These are phyloP conservation scores for Cynoglossus semilaevis DNA, from an alignment of 2,113 vertebrate genomes.

Conservation along the genomic window DNA sequence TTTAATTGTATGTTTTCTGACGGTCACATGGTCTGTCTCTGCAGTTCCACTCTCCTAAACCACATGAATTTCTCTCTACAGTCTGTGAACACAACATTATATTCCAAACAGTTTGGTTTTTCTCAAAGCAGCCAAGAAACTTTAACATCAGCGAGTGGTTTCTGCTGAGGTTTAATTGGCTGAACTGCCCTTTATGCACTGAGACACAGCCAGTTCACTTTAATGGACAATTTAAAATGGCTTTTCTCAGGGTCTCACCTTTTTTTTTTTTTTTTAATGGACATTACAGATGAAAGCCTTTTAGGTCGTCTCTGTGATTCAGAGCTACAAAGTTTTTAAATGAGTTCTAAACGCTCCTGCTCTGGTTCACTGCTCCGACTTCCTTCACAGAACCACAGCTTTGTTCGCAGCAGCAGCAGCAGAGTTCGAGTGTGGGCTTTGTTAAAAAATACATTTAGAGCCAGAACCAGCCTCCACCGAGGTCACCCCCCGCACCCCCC, in stretches of 20 bases:
- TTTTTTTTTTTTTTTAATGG: conserved; percentile 45
- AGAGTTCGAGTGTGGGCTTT: neutral
- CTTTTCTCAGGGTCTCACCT: conserved; percentile 34
- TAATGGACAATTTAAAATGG: conserved; percentile 46
- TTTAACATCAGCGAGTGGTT: conserved; percentile 50
- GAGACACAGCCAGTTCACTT: conserved; percentile 16
- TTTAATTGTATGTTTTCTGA: too few relatives aligned
- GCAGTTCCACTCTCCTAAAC: too few relatives aligned
- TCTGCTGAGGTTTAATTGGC: conserved; percentile 59
- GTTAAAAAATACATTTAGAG: neutral
- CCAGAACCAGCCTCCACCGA: too few relatives aligned
- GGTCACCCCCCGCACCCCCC: too few relatives aligned
- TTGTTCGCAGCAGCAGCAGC: neutral
- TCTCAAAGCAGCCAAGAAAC: conserved; percentile 12
- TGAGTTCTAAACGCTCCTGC: conserved; percentile 43
- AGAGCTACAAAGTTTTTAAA: conserved; percentile 52
- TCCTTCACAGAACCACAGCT: neutral
- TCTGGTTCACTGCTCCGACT: neutral
- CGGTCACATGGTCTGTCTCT: too few relatives aligned
- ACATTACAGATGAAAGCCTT: conserved; percentile 25
- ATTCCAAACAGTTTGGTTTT: too few relatives aligned
- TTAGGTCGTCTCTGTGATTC: conserved; percentile 47
- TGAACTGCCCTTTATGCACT: conserved; percentile 51
- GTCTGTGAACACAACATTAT: too few relatives aligned
- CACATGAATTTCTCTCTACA: too few relatives aligned